Evolutionary conservation across 1,140 invertebrate species (phyloP).

Genomic region (Andrena cerasifolii): DNA sequence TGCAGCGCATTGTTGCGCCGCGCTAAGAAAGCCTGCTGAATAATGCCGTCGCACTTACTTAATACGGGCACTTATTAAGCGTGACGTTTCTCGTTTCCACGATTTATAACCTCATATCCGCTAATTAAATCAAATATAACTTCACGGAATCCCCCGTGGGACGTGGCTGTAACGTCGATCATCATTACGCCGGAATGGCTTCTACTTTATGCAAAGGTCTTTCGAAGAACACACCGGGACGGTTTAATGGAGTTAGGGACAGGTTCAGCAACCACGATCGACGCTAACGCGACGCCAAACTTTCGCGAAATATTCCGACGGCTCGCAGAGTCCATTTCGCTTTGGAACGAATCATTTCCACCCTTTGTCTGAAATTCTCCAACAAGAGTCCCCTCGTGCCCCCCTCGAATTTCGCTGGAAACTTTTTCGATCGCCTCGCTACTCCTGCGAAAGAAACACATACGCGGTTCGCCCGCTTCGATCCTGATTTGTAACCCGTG

Average conservation of each 20-base stretch:
- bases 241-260: constrained; percentile 43
- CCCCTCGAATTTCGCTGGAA: too few species aligned
- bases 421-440: too few species aligned
- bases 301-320: constrained; percentile 21
- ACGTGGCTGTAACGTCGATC: constrained; percentile 41
- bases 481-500: too few species aligned
- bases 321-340: neutral
- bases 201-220: constrained; percentile 48
- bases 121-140: constrained; percentile 54
- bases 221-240: constrained; percentile 45
- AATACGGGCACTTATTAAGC: constrained; percentile 47
- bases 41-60: constrained; percentile 43
- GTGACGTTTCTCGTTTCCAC: constrained; percentile 49
- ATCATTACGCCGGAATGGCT: constrained; percentile 40
- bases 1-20: neutral
- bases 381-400: too few species aligned
- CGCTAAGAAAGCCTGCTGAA: constrained; percentile 24
- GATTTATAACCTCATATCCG: constrained; percentile 52
- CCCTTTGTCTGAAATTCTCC: neutral
- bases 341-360: neutral
- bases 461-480: too few species aligned
- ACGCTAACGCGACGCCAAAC: constrained; percentile 39
- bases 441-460: too few species aligned
- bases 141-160: constrained; percentile 19
- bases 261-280: constrained; percentile 44